phyloP scores from a whole-genome alignment of 2,113 vertebrate genomes.

The Microcebus lehilahytsara region DNA sequence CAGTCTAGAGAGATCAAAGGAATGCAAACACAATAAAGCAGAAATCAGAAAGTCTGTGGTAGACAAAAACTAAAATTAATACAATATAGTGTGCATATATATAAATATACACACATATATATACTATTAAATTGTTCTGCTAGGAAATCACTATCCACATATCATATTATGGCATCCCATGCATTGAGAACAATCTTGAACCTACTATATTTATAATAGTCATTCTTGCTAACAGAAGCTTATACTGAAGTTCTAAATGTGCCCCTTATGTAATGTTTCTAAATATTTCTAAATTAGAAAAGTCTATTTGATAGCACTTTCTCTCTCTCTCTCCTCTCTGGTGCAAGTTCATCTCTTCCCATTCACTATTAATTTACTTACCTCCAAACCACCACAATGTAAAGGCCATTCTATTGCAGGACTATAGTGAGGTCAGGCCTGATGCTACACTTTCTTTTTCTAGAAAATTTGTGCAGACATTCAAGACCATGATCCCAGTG shows the following conservation, averaged over 20 bases:
- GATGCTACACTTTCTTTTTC: neutral
- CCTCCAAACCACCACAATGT: neutral
- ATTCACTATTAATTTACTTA: constrained; percentile 22
- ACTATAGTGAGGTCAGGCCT: neutral
- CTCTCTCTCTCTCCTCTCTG: neutral
- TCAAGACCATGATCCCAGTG: neutral
- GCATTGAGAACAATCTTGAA: neutral
- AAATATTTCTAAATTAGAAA: neutral
- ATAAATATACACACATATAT: neutral
- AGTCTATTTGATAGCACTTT: neutral
- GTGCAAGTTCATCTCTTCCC: neutral
- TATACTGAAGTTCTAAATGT: neutral
- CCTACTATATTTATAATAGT: neutral
- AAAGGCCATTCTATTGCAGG: neutral
- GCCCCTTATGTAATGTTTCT: neutral
- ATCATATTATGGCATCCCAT: neutral
- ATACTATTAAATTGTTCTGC: neutral
- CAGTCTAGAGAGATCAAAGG: neutral
- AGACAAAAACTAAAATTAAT: neutral
- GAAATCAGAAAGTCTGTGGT: neutral
- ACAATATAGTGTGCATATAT: neutral
- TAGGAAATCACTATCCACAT: neutral
- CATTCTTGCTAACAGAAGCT: neutral
- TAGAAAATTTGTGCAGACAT: neutral
- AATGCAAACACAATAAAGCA: neutral